Evolutionary conservation across 2,113 vertebrate species (phyloP).

Genomic region (Centrocercus urophasianus): DNA sequence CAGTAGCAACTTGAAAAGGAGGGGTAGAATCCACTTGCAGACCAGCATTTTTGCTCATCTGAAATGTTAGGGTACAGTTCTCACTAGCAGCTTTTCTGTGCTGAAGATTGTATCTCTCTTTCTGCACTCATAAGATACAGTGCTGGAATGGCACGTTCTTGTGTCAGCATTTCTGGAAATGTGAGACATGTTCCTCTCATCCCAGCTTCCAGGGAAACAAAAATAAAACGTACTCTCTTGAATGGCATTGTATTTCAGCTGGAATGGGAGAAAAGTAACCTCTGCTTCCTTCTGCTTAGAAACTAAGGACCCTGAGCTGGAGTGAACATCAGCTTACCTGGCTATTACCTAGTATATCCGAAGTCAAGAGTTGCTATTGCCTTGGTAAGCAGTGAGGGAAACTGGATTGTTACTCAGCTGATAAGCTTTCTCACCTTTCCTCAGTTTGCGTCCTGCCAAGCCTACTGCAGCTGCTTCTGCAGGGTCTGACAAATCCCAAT

Average conservation of each 20-base stretch:
- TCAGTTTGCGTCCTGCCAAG: background rate
- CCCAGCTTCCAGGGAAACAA: background rate
- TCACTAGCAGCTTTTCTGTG: background rate
- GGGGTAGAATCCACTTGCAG: background rate
- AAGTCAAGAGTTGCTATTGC: background rate
- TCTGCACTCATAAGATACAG: background rate
- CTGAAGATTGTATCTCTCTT: background rate
- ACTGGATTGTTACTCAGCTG: background rate
- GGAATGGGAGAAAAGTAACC: background rate
- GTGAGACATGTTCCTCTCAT: background rate
- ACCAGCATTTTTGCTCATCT: background rate
- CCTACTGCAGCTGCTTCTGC: background rate
- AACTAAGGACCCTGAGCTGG: background rate
- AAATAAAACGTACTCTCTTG: background rate
- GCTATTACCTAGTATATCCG: background rate
- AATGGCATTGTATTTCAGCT: background rate
- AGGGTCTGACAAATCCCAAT: background rate
- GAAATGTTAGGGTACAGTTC: background rate
- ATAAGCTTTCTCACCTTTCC: background rate
- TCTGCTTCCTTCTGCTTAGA: background rate
- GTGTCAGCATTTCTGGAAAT: background rate
- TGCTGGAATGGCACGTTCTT: background rate
- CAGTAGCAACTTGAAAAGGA: background rate
- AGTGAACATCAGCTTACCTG: constrained; percentile 19
- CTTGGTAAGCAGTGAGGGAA: background rate